Percentiles rank a stretch among this genome's conserved stretches.
Evolutionary conservation across 2,113 vertebrate species (phyloP).

Genomic region (Phylloscopus trochiloides): DNA sequence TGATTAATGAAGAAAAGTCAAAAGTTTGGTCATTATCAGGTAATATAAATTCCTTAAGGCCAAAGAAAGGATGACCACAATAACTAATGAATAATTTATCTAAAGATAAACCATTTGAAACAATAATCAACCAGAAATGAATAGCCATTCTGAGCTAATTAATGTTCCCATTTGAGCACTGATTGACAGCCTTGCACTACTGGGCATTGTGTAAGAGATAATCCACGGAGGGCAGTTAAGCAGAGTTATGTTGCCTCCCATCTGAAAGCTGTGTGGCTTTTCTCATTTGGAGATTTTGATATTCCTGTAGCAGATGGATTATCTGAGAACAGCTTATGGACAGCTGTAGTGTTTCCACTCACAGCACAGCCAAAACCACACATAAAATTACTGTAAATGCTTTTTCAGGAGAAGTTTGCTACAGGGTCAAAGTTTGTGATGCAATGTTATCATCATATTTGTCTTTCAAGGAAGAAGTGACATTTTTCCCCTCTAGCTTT

Average conservation of each 20-base stretch:
- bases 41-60: background rate
- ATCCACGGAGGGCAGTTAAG: background rate
- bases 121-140: background rate
- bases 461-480: background rate
- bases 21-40: background rate
- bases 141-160: background rate
- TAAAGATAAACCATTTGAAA: background rate
- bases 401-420: background rate
- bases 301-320: background rate
- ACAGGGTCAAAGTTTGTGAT: background rate
- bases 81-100: background rate
- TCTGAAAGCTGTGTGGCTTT: background rate
- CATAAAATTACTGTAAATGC: background rate
- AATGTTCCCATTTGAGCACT: background rate
- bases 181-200: background rate
- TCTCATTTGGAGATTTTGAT: background rate
- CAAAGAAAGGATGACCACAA: background rate
- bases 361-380: background rate
- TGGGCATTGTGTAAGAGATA: background rate
- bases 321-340: background rate
- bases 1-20: background rate
- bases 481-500: background rate
- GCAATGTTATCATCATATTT: background rate
- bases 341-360: background rate
- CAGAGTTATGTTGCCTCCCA: background rate